Evolutionary conservation across 2,113 vertebrate genomes (phyloP), one percentile per base, ranked within the genome.

Genomic region (Alethe diademata): DNA sequence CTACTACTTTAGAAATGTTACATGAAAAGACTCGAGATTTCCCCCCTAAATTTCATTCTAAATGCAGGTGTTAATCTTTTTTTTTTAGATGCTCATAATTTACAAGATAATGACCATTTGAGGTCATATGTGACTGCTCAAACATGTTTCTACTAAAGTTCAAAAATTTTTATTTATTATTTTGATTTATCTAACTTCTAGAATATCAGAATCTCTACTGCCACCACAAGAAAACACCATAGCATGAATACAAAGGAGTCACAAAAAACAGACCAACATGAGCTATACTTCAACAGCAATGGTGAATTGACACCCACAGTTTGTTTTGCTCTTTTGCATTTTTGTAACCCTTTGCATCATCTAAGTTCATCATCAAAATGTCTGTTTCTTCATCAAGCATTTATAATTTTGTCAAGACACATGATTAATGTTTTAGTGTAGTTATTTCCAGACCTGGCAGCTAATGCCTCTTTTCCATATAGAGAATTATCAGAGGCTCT

Each of bases 361-460:
- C 90, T 94, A 11, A 66, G 75, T 96, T 95, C 92, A 57, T 83
- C 56, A 69, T 42, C 58, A 86, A 90, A 93, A 43, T 93, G 78
- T 92, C 78, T 96, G 72, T 91, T 96, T 90, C 90, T 96, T 97
- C 94, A 95, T 95, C 83, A 95, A 96, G 90, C 70, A 67, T 92
- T 92, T 93, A 78, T 76, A 88, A 81, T 96, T 97, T 95, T 94
- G 78, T 92, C 60, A 84, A 95, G 87, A 90, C 8, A 80, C 85
- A 78, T 70, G 60, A 93, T 86, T 91, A 95, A 89, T 57, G 47
- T 95, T 97, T 97, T 58, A 35, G 62, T 62, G 88, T 66, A 90
- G 84, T 89, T 97, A 66, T 96, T 97, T 97, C 94, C 67, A n/a
- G 73, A 74, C 56, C 84, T 80, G 57, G 69, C 43, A 92, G 86